Conservation (phyloP, 2,113 vertebrate genomes). For the Labeo rohita region DNA sequence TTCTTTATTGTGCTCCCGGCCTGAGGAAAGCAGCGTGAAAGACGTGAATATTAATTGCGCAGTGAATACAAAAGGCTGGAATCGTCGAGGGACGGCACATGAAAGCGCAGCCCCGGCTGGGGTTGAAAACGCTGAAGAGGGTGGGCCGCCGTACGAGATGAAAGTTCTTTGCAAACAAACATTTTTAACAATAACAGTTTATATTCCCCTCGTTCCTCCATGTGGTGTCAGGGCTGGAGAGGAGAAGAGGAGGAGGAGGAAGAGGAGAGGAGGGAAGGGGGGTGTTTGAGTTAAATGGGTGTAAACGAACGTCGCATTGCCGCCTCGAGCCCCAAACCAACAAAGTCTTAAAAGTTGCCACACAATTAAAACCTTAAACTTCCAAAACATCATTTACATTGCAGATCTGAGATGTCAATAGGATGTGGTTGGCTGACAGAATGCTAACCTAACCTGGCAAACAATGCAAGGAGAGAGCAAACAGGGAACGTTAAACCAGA, state of each 20-base stretch:
- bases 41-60: slow-evolving; percentile 83
- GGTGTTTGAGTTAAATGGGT: slow-evolving; percentile 24
- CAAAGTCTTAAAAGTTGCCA: slow-evolving; percentile 67
- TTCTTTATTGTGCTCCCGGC: slow-evolving; percentile 74
- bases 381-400: slow-evolving; percentile 68
- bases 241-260: slow-evolving; percentile 54
- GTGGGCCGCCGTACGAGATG: slow-evolving; percentile 79
- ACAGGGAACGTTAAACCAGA: slow-evolving; percentile 39
- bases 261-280: background rate
- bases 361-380: slow-evolving; percentile 72
- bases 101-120: slow-evolving; percentile 78
- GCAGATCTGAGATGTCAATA: slow-evolving; percentile 66
- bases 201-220: slow-evolving; percentile 73
- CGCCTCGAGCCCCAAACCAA: slow-evolving; percentile 67
- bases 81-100: slow-evolving; percentile 77
- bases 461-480: slow-evolving; percentile 48
- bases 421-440: slow-evolving; percentile 49
- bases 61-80: slow-evolving; percentile 74
- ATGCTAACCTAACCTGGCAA: slow-evolving; percentile 51
- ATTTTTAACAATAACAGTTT: slow-evolving; percentile 82
- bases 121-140: slow-evolving; percentile 76
- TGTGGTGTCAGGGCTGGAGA: slow-evolving; percentile 63
- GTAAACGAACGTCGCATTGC: slow-evolving; percentile 68
- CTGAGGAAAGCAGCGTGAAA: slow-evolving; percentile 66
- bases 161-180: slow-evolving; percentile 83